A percentile compares a stretch with the other conserved stretches of the same genome.
Evolutionary conservation across 2,888 invertebrate genomes (phyloP).

Genomic region (Acheta domesticus): DNA sequence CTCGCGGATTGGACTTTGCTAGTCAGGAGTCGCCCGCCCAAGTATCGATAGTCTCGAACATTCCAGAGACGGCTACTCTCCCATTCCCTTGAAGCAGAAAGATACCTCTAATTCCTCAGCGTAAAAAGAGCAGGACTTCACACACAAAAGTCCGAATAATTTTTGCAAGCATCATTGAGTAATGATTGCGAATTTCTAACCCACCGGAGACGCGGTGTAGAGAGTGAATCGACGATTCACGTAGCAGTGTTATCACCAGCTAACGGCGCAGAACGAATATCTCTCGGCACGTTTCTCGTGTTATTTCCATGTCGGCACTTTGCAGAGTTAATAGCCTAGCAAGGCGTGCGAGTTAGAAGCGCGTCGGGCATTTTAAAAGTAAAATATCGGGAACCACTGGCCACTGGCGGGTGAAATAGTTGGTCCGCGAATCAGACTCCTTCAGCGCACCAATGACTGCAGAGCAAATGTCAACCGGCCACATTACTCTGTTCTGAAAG

Average conservation of each 20-base stretch:
- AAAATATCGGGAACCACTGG: too few species aligned
- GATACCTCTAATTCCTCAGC: neutral
- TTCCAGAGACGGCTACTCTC: neutral
- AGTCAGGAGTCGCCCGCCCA: too few species aligned
- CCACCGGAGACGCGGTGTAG: neutral
- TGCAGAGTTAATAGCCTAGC: too few species aligned
- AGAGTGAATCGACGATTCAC: neutral
- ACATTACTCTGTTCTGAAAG: too few species aligned
- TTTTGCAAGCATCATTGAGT: conserved; percentile 18
- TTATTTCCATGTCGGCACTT: too few species aligned
- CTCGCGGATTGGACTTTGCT: neutral
- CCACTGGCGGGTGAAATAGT: too few species aligned
- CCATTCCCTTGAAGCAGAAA: neutral
- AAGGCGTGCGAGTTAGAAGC: too few species aligned
- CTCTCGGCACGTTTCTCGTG: neutral
- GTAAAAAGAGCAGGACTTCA: neutral
- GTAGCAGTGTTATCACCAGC: neutral
- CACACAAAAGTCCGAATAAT: neutral
- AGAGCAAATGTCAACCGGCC: too few species aligned
- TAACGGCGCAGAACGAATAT: neutral
- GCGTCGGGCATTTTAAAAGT: too few species aligned
- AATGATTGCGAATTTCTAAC: neutral
- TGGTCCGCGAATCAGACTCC: too few species aligned
- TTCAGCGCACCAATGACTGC: too few species aligned
- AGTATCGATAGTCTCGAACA: neutral